Base-by-base conservation (phyloP, 2,797 vertebrate species). In the Antennarius maculatus region DNA sequence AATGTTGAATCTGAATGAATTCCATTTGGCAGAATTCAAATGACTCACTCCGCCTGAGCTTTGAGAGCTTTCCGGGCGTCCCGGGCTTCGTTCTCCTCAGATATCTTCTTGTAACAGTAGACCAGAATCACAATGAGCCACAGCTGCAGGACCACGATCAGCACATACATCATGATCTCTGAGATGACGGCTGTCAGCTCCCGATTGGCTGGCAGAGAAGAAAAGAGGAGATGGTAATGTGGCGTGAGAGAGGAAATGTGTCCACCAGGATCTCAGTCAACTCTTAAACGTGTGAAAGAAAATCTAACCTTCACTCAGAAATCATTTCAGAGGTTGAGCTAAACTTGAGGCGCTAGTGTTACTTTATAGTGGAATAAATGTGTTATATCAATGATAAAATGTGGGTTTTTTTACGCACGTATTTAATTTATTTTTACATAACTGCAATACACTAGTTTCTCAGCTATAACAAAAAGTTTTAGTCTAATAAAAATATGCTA, bases 161-260 rank as follows among this genome's bases (percentile, higher is more conserved):
- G 84, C 47, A 97, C 94, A 1, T 95, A 98, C 96, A 97, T 98
- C 90, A 96, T 92, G 54, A 98, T 95, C 91, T 97, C 95, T 0
- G 95, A 90, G 69, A 98, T 90, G 45, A 97, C 94, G 1, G 94
- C 88, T 0, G 94, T 92, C 89, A 94, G 69, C 84, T 96, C 95
- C 53, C 88, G 93, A 67, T 94, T 95, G 59, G 92, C 94, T 97
- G 73, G 4, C 48, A 66, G 56, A 69, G 34, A 74, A 29, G 46
- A 55, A 66, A 58, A 69, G 34, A 74, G 34, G 46, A 55, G 47
- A 7, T 50, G 53, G 49, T 23, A 56, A 15, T 17, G 37, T 6
- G 39, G n/a, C 27, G 17, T 52, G 27, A 56, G 6, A 42, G 42
- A 54, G 5, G 41, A 29, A 55, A 52, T 37, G 27, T 50, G 28